Base-by-base conservation (phyloP, 2,113 vertebrate genomes). In the Apeltes quadracus region DNA sequence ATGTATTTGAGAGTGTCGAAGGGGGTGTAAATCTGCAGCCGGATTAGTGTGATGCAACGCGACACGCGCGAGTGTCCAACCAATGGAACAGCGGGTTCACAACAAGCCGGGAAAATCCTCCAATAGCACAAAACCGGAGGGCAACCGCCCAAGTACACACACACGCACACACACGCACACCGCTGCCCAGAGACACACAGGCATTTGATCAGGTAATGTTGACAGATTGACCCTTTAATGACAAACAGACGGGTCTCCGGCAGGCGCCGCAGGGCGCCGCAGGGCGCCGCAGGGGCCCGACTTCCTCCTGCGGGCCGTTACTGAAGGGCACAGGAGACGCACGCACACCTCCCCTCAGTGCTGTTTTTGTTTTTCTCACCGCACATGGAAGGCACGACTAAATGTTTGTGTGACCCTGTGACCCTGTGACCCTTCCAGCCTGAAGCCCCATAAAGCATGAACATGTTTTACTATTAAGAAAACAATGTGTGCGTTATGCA, bases 121-220 rank as follows among this genome's bases (percentile, higher is more conserved):
- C 32, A 58, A 23, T 86, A 78, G 75, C 72, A 84, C 59, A 76
- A 83, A 76, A 65, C 65, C 15, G 2, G 14, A 71, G 61, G 65
- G 75, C 67, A 75, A 70, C 69, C 67, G 61, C 77, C 46, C 64
- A 71, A 3, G 61, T 69, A 74, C 59, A 84, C 61, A 78, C 55
- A 43, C 15, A 36, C 29, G 48, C 39, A 41, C 56, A 36, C 29
- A 29, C 29, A 43, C 15, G 32, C 29, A 54, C 39, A 41, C 56
- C 29, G 53, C 83, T 85, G 87, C 89, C 81, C 81, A 81, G 78
- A 74, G 72, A 81, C 86, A 80, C 89, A 85, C 34, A 87, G 84
- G 66, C 84, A 84, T 89, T 85, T 87, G 78, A 92, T 89, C 88
- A 76, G 89, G 91, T 90, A 80, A 84, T 85, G 87, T 88, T 90